phyloP scores from a whole-genome alignment of 1,140 invertebrate genomes.

The Pectinophora gossypiella region DNA sequence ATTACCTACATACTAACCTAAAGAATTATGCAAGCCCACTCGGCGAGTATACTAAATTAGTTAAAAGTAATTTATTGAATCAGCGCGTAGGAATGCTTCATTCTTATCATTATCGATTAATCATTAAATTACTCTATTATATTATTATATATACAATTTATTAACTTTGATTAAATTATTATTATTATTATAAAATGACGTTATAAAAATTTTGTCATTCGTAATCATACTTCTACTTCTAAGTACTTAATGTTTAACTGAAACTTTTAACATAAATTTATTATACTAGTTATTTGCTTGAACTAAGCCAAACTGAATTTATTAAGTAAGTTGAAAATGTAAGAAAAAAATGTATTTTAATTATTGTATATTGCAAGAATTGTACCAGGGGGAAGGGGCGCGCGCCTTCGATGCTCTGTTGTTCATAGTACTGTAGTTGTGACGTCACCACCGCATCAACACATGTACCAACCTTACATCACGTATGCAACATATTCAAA shows the following conservation, averaged over 20 bases:
- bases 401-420: slow-evolving; percentile 24
- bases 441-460: too few species aligned
- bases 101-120: slow-evolving; percentile 77
- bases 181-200: slow-evolving; percentile 73
- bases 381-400: slow-evolving; percentile 35
- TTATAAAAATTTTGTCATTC: slow-evolving; percentile 74
- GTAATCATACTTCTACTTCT: slow-evolving; percentile 74
- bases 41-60: slow-evolving; percentile 75
- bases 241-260: slow-evolving; percentile 72
- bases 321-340: slow-evolving; percentile 74
- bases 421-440: background rate
- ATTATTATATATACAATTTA: slow-evolving; percentile 76
- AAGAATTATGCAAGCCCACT: slow-evolving; percentile 65
- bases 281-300: slow-evolving; percentile 75
- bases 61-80: slow-evolving; percentile 75
- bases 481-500: too few species aligned
- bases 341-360: slow-evolving; percentile 74
- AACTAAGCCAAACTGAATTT: slow-evolving; percentile 75
- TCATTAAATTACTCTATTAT: slow-evolving; percentile 77
- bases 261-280: slow-evolving; percentile 74
- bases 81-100: slow-evolving; percentile 76
- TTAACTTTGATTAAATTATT: slow-evolving; percentile 76
- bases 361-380: slow-evolving; percentile 67
- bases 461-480: too few species aligned
- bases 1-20: slow-evolving; percentile 68